Conservation (phyloP, 2,113 vertebrate species). For the Rhodinocichla rosea region DNA sequence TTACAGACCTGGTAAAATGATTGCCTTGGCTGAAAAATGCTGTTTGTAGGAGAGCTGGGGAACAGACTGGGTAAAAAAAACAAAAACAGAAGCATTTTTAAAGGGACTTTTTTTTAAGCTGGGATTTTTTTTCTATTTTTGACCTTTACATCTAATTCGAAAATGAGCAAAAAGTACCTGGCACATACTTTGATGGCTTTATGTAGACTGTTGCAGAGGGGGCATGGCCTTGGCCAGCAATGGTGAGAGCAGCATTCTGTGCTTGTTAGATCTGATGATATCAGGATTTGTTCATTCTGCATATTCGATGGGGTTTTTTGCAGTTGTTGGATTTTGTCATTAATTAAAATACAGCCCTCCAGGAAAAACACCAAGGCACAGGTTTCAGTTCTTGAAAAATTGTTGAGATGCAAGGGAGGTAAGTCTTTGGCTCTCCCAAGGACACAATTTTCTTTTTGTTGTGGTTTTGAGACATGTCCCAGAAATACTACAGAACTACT, state of each 20-base stretch:
- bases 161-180: not conserved
- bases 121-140: not conserved
- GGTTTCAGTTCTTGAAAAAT: not conserved
- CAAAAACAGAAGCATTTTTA: not conserved
- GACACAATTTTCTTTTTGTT: not conserved
- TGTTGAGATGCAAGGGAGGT: not conserved
- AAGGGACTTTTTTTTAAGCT: not conserved
- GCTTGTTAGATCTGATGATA: not conserved
- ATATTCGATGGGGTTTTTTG: not conserved
- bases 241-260: not conserved
- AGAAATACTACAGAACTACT: not conserved
- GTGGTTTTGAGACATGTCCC: not conserved
- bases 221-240: not conserved
- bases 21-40: not conserved
- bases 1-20: not conserved
- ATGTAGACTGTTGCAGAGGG: not conserved
- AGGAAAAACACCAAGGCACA: not conserved
- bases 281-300: not conserved
- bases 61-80: not conserved
- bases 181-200: rapidly evolving
- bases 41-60: not conserved
- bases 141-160: not conserved
- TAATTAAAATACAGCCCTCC: not conserved
- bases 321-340: not conserved
- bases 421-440: not conserved